Base-by-base conservation (phyloP, 2,797 vertebrate genomes). In the Pipistrellus nathusii region DNA sequence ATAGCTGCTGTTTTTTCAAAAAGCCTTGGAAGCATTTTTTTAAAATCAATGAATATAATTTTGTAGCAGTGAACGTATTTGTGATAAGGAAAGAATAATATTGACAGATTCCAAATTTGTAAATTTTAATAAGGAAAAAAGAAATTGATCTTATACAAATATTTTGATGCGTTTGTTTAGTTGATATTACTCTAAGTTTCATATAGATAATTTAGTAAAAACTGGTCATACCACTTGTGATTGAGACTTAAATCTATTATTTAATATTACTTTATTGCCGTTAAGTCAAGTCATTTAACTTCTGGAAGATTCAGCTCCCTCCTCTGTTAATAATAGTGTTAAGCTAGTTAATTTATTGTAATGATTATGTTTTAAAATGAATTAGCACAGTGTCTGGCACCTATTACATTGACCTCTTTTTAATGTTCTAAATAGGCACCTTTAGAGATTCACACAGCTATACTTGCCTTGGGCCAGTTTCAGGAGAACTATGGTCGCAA, bases 391-490 rank as follows among this genome's bases (percentile, higher is more conserved):
- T 88, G 8, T 32, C 46, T 92, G 5, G 21, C 27, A 72, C 17
- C 48, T 76, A 51, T 25, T 48, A 84, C 25, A 13, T 35, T 91
- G 51, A 53, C 38, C 57, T 75, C 59, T 85, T 91, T 88, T 88
- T 95, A 64, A 71, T 88, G 32, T 97, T 95, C 84, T 96, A 94
- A 96, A 97, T 98, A 99, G 99, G 99, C 98, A 85, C 98, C 99
- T 11, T 96, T 99, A 88, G 99, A 99, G 97, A 99, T 99, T 96
- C 99, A 99, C 3, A 94, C 98, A 62, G 99, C 99, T 85, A 99
- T 99, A 99, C 97, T 99, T 96, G 99, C 99, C 41, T 98, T 99
- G 97, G 99, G 99, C 95, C 97, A 97, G 90, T 99, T 99, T 94
- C 99, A 99, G 97, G 99, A 99, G 97, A 99, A 98, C 90, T 98